These are phyloP conservation scores for Priocnemis perturbator DNA, from an alignment of 2,888 invertebrate genomes.

Conservation along the genomic window DNA sequence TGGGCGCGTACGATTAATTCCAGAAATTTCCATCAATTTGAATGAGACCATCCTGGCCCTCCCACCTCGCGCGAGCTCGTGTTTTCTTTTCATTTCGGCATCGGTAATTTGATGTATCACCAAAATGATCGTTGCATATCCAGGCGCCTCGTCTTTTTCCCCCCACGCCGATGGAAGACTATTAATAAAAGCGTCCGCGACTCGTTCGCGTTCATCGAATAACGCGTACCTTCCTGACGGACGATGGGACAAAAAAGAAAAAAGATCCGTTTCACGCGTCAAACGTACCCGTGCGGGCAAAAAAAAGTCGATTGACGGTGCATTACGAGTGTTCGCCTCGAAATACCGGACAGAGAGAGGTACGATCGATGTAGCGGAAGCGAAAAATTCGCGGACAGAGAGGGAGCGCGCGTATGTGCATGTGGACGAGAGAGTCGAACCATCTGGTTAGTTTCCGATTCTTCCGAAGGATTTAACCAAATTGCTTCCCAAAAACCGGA, in stretches of 20 bases:
- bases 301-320: too few species aligned
- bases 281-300: too few species aligned
- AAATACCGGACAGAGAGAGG: too few species aligned
- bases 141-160: not conserved
- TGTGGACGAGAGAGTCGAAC: too few species aligned
- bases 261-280: too few species aligned
- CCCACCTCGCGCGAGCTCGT: not conserved
- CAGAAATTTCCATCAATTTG: constrained; percentile 19
- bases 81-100: constrained; percentile 18
- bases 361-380: too few species aligned
- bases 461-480: too few species aligned
- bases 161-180: not conserved
- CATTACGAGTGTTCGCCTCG: too few species aligned
- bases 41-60: constrained; percentile 6
- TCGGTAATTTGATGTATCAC: constrained; percentile 3
- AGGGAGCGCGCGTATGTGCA: too few species aligned
- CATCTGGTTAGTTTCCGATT: too few species aligned
- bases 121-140: not conserved
- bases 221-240: not conserved
- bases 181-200: not conserved
- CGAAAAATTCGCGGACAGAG: too few species aligned
- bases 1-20: constrained; percentile 9
- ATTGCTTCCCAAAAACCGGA: too few species aligned
- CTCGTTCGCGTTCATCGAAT: constrained; percentile 1
- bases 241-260: not conserved